Percentiles rank a stretch among this genome's conserved stretches.
These are phyloP conservation scores for Spodoptera exigua DNA, from an alignment of 2,888 invertebrate species.

Conservation along the genomic window DNA sequence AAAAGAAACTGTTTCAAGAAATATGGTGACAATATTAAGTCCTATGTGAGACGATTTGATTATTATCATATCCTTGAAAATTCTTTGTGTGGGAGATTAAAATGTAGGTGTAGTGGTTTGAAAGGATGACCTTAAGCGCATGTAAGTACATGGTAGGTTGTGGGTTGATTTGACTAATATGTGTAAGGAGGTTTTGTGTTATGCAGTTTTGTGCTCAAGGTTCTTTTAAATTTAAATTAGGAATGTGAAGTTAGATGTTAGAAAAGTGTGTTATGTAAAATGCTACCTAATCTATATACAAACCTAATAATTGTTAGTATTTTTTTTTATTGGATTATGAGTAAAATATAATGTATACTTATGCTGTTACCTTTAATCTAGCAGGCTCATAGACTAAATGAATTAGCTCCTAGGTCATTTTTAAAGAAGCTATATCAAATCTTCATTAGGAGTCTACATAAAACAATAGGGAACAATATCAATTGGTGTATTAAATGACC, in stretches of 20 bases:
- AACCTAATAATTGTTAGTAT: too few relatives aligned
- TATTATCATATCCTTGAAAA: conserved; percentile 55
- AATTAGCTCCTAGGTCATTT: too few relatives aligned
- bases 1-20: too few relatives aligned
- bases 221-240: not conserved
- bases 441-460: too few relatives aligned
- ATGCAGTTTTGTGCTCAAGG: conserved; percentile 11
- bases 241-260: not conserved
- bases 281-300: too few relatives aligned
- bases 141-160: conserved; percentile 14
- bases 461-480: too few relatives aligned
- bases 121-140: conserved; percentile 54
- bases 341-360: too few relatives aligned
- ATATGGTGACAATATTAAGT: conserved; percentile 20
- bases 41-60: conserved; percentile 16
- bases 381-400: too few relatives aligned
- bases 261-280: not conserved
- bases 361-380: too few relatives aligned
- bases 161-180: conserved; percentile 39
- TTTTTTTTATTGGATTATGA: too few relatives aligned
- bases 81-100: conserved; percentile 57
- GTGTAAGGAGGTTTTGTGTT: conserved; percentile 26
- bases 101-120: conserved; percentile 63
- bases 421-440: too few relatives aligned
- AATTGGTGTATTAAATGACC: too few relatives aligned